Evolutionary conservation across 2,113 vertebrate genomes (phyloP), one percentile per base, ranked within the genome.

Genomic region (Diadophis punctatus): DNA sequence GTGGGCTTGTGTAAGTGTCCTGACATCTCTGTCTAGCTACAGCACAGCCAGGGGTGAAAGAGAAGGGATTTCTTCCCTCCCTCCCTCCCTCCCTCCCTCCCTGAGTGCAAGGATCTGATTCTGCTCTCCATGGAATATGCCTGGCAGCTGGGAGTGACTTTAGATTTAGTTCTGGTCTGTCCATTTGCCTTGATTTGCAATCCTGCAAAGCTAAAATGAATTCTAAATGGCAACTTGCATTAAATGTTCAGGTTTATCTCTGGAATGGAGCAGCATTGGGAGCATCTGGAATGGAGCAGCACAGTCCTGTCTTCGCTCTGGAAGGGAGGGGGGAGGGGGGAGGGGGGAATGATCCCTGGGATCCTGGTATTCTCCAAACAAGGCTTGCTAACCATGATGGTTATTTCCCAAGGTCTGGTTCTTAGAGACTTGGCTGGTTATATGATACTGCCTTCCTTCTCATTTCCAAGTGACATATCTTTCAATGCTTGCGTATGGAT

Each of bases 391-490:
- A 52, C 52, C 53, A 39, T 18, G 10, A 60, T 48, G 11, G n/a
- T 91, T 86, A 91, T 86, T 86, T 91, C 53, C 27, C 39, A 60
- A 53, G 30, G 43, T 60, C 84, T 86, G 4, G 27, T 58, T 60
- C 43, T 85, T 51, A 86, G 84, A 92, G 85, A 91, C 89, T 92
- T 92, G 88, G 49, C 93, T 92, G 22, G 63, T 93, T 92, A 91
- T 58, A 93, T 88, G 93, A 91, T 91, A 91, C 39, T 90, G 91
- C 74, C 89, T 96, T 30, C 74, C 86, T 93, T 10, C 48, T 10
- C 90, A 87, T 93, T 94, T 86, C 90, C 89, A 86, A 39, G 74
- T 92, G 30, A 93, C 92, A 92, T 80, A 22, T 22, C 87, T 89
- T 46, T 30, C 8, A 48, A 91, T 93, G 8, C 94, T 94, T 56